These are phyloP conservation scores for Caenorhabditis briggsae DNA, from an alignment of 1,140 invertebrate genomes.

Conservation along the genomic window DNA sequence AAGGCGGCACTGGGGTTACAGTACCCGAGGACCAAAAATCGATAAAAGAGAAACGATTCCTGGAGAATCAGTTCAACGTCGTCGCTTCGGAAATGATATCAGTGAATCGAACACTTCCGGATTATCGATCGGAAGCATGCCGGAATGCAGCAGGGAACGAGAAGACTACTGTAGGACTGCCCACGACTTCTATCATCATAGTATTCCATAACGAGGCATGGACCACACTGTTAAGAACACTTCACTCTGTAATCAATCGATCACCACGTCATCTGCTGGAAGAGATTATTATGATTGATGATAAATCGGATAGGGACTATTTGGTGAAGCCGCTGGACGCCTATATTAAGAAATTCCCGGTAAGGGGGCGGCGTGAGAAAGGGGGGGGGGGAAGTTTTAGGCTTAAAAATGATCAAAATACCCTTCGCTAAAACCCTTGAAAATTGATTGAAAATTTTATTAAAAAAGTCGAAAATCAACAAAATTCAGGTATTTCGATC, in stretches of 20 bases:
- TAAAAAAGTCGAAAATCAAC: too few species aligned
- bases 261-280: constrained; percentile 85
- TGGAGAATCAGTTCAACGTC: constrained; percentile 69
- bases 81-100: constrained; percentile 68
- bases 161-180: constrained; percentile 79
- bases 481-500: too few species aligned
- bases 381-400: not conserved
- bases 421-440: not conserved
- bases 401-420: not conserved
- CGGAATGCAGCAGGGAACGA: not conserved
- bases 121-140: constrained; percentile 60
- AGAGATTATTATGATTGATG: constrained; percentile 93
- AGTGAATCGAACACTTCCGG: constrained; percentile 65
- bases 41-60: constrained; percentile 66
- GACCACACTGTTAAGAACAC: constrained; percentile 88
- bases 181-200: constrained; percentile 86
- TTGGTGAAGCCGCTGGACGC: constrained; percentile 85
- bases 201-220: constrained; percentile 94
- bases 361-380: not conserved
- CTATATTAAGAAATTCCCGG: constrained; percentile 83
- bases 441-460: too few species aligned
- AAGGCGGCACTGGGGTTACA: constrained; percentile 63
- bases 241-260: constrained; percentile 87
- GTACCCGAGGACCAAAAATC: constrained; percentile 33
- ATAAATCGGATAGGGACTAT: constrained; percentile 88